These are phyloP conservation scores for Eufriesea mexicana DNA, from an alignment of 1,140 invertebrate genomes.

Conservation along the genomic window DNA sequence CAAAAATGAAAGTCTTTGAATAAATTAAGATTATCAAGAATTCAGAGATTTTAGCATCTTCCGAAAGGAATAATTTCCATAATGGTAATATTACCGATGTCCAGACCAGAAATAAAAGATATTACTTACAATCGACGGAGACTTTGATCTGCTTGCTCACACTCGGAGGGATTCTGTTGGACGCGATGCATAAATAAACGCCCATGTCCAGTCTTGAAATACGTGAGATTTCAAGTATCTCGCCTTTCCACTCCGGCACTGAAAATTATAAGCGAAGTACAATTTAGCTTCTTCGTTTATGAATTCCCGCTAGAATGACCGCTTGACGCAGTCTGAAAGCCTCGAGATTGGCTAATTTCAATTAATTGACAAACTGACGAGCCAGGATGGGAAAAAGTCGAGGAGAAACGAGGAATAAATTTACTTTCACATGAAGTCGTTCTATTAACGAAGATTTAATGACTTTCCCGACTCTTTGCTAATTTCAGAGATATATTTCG, in stretches of 20 bases:
- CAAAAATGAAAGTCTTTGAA: no score
- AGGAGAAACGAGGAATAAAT: background rate
- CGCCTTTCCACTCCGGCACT: constrained; percentile 92
- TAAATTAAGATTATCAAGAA: no score
- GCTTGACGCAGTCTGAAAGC: background rate
- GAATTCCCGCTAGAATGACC: background rate
- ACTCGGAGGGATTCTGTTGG: constrained; percentile 88
- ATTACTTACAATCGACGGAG: constrained; percentile 95
- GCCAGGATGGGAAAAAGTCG: background rate
- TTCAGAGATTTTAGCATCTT: background rate
- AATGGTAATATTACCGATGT: background rate
- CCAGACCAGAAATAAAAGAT: background rate
- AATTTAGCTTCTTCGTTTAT: background rate
- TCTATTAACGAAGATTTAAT: background rate
- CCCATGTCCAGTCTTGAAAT: constrained; percentile 96
- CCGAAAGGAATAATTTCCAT: no score
- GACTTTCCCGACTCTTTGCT: background rate
- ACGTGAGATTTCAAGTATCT: constrained; percentile 90
- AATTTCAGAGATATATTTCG: background rate
- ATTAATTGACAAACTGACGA: constrained; percentile 20
- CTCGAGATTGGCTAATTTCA: background rate
- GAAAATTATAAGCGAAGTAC: constrained; percentile 64
- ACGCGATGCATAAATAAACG: constrained; percentile 93
- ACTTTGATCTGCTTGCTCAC: constrained; percentile 96
- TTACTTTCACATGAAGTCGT: background rate